phyloP scores from a whole-genome alignment of 2,113 vertebrate genomes.

The Misgurnus anguillicaudatus region DNA sequence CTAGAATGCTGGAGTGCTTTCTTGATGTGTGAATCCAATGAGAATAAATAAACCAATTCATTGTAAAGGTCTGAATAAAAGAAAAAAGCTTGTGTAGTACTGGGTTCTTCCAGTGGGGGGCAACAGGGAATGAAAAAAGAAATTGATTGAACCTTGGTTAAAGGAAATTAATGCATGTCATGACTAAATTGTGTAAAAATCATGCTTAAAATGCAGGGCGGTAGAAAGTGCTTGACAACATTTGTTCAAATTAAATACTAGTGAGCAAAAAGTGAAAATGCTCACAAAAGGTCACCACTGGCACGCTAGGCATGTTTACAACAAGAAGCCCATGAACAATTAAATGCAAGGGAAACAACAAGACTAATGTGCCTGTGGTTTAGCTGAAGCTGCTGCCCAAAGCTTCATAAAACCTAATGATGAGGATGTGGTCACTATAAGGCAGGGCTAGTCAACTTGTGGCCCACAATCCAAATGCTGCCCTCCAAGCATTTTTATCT shows the following conservation, averaged over 20 bases:
- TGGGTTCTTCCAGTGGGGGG: constrained; percentile 41
- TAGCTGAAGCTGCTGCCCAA: constrained; percentile 31
- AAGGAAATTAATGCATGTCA: not conserved
- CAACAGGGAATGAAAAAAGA: constrained; percentile 41
- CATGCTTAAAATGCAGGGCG: too few relatives aligned
- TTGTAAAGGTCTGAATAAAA: too few relatives aligned
- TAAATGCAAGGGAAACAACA: constrained; percentile 17
- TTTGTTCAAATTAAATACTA: not conserved
- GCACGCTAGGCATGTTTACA: constrained; percentile 44
- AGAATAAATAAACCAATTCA: too few relatives aligned
- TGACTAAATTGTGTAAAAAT: too few relatives aligned
- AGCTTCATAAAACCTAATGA: constrained; percentile 41
- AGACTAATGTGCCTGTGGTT: constrained; percentile 35
- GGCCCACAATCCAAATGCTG: too few relatives aligned
- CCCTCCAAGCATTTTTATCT: too few relatives aligned
- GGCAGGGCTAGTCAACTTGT: too few relatives aligned
- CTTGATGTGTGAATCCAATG: too few relatives aligned
- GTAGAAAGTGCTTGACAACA: not conserved
- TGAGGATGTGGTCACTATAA: constrained; percentile 33
- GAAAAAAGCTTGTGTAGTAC: constrained; percentile 2
- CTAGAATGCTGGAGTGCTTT: not conserved
- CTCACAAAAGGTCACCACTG: constrained; percentile 24
- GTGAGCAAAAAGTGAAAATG: not conserved
- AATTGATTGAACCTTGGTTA: not conserved
- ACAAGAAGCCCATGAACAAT: constrained; percentile 12